Evolutionary conservation across 2,113 vertebrate genomes (phyloP).

Genomic region (Tenebrosternarchus preto): DNA sequence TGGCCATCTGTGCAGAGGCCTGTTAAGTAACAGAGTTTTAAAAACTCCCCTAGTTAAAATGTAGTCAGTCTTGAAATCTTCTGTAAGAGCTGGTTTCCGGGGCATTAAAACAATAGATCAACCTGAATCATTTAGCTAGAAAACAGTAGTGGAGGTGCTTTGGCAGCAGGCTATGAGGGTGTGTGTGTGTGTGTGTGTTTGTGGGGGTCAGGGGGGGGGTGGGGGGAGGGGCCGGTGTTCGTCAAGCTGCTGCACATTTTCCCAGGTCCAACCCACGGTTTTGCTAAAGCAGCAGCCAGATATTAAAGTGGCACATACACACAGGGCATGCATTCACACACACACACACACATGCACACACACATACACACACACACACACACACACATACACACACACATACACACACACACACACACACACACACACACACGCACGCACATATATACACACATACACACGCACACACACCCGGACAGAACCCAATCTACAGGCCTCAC

Average conservation of each 20-base stretch:
- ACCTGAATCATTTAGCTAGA: constrained; percentile 77
- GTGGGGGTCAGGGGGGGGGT: constrained; percentile 43
- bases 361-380: constrained; percentile 37
- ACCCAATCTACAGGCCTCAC: constrained; percentile 56
- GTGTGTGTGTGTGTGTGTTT: constrained; percentile 54
- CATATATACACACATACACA: constrained; percentile 37
- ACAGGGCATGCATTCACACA: constrained; percentile 29
- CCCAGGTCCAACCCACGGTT: constrained; percentile 67
- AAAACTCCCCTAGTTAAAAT: constrained; percentile 67
- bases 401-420: background rate
- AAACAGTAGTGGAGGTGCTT: constrained; percentile 73
- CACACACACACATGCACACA: constrained; percentile 40
- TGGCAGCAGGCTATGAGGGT: constrained; percentile 58
- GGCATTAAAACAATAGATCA: constrained; percentile 77
- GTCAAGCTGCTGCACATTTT: constrained; percentile 76
- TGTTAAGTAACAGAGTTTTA: constrained; percentile 71
- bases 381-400: constrained; percentile 23
- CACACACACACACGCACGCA: constrained; percentile 32
- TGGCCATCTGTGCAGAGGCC: constrained; percentile 72
- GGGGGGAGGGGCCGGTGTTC: constrained; percentile 60
- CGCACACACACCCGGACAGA: constrained; percentile 50
- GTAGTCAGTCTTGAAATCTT: constrained; percentile 71
- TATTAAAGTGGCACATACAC: constrained; percentile 61
- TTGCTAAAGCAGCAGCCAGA: constrained; percentile 59
- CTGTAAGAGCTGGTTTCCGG: constrained; percentile 74